Evolutionary conservation across 2,888 invertebrate genomes (phyloP).

Genomic region (Brenthis ino): DNA sequence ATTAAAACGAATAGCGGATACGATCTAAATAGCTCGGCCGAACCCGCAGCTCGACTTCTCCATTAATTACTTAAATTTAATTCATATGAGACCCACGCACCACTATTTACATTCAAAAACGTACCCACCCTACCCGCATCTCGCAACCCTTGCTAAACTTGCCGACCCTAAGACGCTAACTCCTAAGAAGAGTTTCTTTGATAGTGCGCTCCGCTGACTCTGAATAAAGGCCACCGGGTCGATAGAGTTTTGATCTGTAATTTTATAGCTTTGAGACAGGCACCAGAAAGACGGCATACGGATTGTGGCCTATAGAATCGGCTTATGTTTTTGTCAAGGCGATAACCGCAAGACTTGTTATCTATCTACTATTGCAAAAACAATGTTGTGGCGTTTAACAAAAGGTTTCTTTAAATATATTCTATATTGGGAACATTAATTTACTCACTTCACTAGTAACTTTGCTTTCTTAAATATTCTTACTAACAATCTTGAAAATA

Average conservation of each 20-base stretch:
- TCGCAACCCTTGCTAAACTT: slow-evolving; percentile 78
- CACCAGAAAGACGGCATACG: slow-evolving; percentile 62
- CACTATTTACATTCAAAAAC: slow-evolving; percentile 82
- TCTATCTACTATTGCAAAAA: slow-evolving; percentile 26
- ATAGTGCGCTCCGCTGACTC: slow-evolving; percentile 78
- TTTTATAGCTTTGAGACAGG: slow-evolving; percentile 79
- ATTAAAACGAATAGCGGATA: slow-evolving; percentile 53
- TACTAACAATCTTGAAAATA: too few relatives aligned
- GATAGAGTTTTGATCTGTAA: slow-evolving; percentile 82
- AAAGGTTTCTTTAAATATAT: slow-evolving; percentile 5
- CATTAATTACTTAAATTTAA: slow-evolving; percentile 82
- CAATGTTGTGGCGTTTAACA: slow-evolving; percentile 27
- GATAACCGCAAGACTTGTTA: slow-evolving; percentile 31
- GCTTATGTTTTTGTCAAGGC: slow-evolving; percentile 62
- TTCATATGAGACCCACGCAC: slow-evolving; percentile 74
- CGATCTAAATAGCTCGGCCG: slow-evolving; percentile 50
- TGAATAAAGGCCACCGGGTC: slow-evolving; percentile 79
- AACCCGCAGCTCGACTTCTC: slow-evolving; percentile 49
- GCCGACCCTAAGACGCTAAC: slow-evolving; percentile 78
- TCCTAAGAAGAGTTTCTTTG: slow-evolving; percentile 81
- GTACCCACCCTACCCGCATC: slow-evolving; percentile 72
- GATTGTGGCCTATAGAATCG: slow-evolving; percentile 68
- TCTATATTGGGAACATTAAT: not conserved
- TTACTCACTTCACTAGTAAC: too few relatives aligned
- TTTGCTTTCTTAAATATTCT: too few relatives aligned